Base-by-base conservation (phyloP, 2,888 invertebrate species). In the Phortica okadai region DNA sequence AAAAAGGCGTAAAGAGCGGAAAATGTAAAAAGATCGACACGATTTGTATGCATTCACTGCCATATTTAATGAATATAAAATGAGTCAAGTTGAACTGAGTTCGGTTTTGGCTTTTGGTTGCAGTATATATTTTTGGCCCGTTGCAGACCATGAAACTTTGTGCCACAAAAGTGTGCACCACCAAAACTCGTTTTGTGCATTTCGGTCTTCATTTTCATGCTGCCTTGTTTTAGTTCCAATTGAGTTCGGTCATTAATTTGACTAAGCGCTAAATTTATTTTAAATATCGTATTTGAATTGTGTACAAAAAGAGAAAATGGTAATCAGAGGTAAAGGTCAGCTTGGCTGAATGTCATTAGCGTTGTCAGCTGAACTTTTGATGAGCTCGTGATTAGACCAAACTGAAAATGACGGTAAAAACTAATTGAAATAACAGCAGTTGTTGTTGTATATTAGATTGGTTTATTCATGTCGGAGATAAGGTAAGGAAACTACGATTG, bases 41-140 rank as follows among this genome's bases (percentile, higher is more conserved):
- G 77, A 83, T 79, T 82, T 81, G 76, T 80, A 80, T 86, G 84
- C 85, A 80, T 70, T 82, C 82, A 74, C 62, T 77, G 74, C 81
- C 82, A 87, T 88, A 85, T 84, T 80, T 83, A 87, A 85, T 85
- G 88, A 83, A 86, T 81, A 80, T 76, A 78, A 81, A 83, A 83
- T 81, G 77, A 79, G 77, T 67, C 75, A 70, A 74, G 56, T 80
- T 74, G 58, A 54, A 11, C 62, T 8, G 25, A 16, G 62, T 69
- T 79, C 75, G 69, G 75, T 67, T 72, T 64, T 72, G 67, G 73
- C 42, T 78, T 72, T 70, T 70, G 74, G 67, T 42, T 64, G 62
- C 6, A 44, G 42, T 59, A 11, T 44, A n/a, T 11, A 21, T 44
- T 14, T 50, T 62, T 62, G 62, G 16, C 62, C 21, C 25, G 21